phyloP scores from a whole-genome alignment of 2,113 vertebrate species.

The Amia ocellicauda region DNA sequence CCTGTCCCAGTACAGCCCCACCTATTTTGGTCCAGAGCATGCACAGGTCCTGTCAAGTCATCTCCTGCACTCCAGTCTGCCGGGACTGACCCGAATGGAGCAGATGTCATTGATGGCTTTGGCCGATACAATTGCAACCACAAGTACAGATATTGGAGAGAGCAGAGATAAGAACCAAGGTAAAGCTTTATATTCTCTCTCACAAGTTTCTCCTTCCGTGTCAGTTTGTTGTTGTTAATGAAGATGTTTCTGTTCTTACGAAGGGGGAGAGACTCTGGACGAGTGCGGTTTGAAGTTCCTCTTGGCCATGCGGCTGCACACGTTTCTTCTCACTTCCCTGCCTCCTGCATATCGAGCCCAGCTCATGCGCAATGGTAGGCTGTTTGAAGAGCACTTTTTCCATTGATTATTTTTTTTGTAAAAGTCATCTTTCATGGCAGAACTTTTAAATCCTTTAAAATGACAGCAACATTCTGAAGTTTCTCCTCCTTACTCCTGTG shows the following conservation, averaged over 20 bases:
- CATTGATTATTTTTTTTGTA: too few relatives aligned
- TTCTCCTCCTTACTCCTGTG: too few relatives aligned
- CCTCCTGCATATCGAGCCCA: constrained; percentile 83
- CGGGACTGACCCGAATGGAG: constrained; percentile 90
- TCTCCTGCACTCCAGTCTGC: constrained; percentile 90
- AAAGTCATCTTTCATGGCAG: too few relatives aligned
- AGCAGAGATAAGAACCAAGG: constrained; percentile 84
- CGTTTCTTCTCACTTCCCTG: constrained; percentile 88
- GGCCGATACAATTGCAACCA: constrained; percentile 92
- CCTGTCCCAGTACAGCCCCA: constrained; percentile 87
- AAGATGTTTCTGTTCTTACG: constrained; percentile 19
- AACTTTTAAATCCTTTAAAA: too few relatives aligned
- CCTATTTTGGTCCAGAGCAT: constrained; percentile 91
- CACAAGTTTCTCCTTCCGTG: neutral
- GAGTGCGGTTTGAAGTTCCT: constrained; percentile 95
- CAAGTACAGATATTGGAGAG: constrained; percentile 89
- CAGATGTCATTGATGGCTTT: constrained; percentile 97
- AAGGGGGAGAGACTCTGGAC: constrained; percentile 95
- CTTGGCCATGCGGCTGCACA: constrained; percentile 89
- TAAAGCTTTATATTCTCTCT: constrained; percentile 40
- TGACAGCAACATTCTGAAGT: too few relatives aligned
- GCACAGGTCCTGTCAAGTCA: constrained; percentile 90
- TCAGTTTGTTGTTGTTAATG: neutral
- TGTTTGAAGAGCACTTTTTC: too few relatives aligned
- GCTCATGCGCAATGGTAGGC: constrained; percentile 84